Evolutionary conservation across 2,797 vertebrate species (phyloP).

Genomic region (Pantherophis vulpinus): DNA sequence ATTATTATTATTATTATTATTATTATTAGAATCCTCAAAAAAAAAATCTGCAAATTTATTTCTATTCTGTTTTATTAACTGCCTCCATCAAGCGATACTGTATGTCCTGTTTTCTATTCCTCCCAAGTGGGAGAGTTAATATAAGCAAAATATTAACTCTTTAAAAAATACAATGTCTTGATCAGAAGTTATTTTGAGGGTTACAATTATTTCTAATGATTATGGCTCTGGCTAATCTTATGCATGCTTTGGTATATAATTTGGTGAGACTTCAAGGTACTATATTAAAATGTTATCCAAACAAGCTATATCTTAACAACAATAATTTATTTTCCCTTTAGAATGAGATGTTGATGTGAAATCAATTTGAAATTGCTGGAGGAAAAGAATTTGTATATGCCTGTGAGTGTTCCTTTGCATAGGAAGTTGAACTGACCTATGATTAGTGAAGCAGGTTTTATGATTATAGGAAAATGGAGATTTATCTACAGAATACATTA

Average conservation of each 20-base stretch:
- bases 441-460: neutral
- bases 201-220: neutral
- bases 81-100: neutral
- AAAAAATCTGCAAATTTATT: neutral
- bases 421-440: neutral
- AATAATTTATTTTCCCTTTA: neutral
- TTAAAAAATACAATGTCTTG: neutral
- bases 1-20: no score
- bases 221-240: neutral
- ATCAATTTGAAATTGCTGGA: neutral
- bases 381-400: neutral
- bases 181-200: neutral
- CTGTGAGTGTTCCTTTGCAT: neutral
- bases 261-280: neutral
- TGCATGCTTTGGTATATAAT: neutral
- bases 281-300: neutral
- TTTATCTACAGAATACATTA: neutral
- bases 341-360: neutral
- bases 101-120: neutral
- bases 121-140: no score
- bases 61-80: neutral
- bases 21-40: no score
- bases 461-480: neutral
- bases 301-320: neutral
- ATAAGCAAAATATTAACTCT: neutral